Evolutionary conservation across 1,140 invertebrate species (phyloP).

Genomic region (Arctopsyche grandis): DNA sequence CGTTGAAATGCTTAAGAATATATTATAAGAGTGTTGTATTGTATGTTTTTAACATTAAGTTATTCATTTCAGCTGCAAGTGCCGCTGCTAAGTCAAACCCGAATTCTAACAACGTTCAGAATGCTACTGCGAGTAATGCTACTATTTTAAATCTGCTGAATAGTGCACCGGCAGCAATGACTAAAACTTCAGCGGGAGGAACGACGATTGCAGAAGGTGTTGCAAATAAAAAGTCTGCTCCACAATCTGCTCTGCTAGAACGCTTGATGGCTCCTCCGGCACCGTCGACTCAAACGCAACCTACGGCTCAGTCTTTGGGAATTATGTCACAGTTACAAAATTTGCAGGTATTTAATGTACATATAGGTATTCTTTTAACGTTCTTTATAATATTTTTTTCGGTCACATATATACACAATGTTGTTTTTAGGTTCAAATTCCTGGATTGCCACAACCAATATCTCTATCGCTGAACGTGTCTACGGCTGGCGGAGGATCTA

Average conservation of each 20-base stretch:
- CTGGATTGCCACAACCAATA: constrained; percentile 80
- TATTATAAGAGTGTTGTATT: too few relatives aligned
- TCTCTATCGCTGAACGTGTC: constrained; percentile 79
- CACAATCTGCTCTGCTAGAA: constrained; percentile 61
- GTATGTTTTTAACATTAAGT: background rate
- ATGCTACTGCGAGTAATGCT: constrained; percentile 60
- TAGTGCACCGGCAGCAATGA: constrained; percentile 75
- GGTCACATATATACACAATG: constrained; percentile 2
- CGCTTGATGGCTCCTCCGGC: constrained; percentile 59
- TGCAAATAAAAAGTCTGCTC: constrained; percentile 56
- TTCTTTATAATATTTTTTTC: background rate
- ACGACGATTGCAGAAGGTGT: constrained; percentile 57
- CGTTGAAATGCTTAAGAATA: background rate
- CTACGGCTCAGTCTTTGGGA: constrained; percentile 74
- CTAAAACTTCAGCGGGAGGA: constrained; percentile 64
- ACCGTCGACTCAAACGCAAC: constrained; percentile 56
- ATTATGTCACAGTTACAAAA: constrained; percentile 82
- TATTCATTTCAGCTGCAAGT: constrained; percentile 57
- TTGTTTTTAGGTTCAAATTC: constrained; percentile 74
- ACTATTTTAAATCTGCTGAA: constrained; percentile 74
- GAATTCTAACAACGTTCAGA: constrained; percentile 56
- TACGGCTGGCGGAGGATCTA: constrained; percentile 60
- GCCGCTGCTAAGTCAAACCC: constrained; percentile 57
- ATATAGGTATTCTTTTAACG: background rate
- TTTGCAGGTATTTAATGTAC: constrained; percentile 68